A percentile compares a stretch with the other conserved stretches of the same genome.
Conservation (phyloP, 1,140 invertebrate genomes). For the Ostrea edulis region DNA sequence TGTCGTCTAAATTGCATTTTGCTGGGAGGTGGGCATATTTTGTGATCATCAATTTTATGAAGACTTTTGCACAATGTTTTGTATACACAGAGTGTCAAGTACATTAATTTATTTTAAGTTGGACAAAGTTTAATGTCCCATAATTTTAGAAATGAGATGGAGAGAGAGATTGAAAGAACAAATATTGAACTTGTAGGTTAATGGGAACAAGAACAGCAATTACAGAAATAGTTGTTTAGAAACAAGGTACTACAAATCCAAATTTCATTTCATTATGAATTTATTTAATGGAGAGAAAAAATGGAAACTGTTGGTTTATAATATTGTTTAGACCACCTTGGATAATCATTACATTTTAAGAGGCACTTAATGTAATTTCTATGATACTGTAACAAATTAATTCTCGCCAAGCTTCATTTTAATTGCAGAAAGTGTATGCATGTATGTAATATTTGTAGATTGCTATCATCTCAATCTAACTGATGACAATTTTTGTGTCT, state of each 20-base stretch:
- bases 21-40: slow-evolving; percentile 25
- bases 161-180: no score
- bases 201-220: not conserved
- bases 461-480: not conserved
- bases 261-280: not conserved
- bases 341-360: not conserved
- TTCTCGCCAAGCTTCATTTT: not conserved
- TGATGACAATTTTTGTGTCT: not conserved
- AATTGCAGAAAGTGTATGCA: no score
- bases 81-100: not conserved
- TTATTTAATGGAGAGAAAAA: no score
- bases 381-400: not conserved
- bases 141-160: no score
- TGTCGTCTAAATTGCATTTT: slow-evolving; percentile 9
- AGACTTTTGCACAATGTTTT: not conserved
- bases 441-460: not conserved
- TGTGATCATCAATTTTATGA: slow-evolving; percentile 26
- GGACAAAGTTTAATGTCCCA: not conserved
- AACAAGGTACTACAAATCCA: not conserved
- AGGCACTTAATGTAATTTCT: not conserved
- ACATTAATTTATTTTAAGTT: not conserved
- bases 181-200: not conserved
- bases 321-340: not conserved
- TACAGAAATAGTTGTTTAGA: not conserved
- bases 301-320: not conserved